Conservation (phyloP, 2,888 invertebrate species). For the Agrotis segetum region DNA sequence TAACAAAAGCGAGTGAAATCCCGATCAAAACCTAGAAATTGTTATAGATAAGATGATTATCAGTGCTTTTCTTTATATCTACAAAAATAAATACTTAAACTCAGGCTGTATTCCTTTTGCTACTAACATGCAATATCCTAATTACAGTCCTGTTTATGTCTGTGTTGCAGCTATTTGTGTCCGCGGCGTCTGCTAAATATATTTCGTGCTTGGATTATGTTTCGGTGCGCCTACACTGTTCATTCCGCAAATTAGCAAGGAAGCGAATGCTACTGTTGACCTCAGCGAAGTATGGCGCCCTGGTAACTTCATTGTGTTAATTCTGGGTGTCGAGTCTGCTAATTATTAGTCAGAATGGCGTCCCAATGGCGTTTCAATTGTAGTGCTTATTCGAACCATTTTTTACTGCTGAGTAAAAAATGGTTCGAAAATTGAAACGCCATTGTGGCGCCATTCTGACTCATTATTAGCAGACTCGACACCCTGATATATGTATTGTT, state of each 20-base stretch:
- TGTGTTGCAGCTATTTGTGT: conserved; percentile 61
- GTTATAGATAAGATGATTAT: neutral
- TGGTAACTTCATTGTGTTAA: conserved; percentile 58
- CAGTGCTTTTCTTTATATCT: neutral
- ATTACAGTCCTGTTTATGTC: conserved; percentile 42
- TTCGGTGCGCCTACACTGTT: conserved; percentile 64
- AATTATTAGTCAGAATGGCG: too few species aligned
- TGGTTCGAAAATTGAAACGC: too few species aligned
- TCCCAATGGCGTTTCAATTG: too few species aligned
- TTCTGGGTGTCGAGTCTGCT: too few species aligned
- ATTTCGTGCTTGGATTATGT: conserved; percentile 62
- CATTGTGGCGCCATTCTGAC: too few species aligned
- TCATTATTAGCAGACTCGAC: too few species aligned
- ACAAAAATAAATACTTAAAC: conserved; percentile 6
- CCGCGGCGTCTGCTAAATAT: conserved; percentile 57
- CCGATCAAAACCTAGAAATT: too few species aligned
- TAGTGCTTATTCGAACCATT: too few species aligned
- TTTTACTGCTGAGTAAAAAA: too few species aligned
- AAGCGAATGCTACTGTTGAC: conserved; percentile 56
- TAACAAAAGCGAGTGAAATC: too few species aligned
- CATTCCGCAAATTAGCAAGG: conserved; percentile 65
- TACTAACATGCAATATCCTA: conserved; percentile 28
- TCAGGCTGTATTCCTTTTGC: conserved; percentile 3
- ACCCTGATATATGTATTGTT: too few species aligned
- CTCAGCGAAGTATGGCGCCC: conserved; percentile 62